phyloP scores from a whole-genome alignment of 1,140 invertebrate genomes.

The Centruroides vittatus region DNA sequence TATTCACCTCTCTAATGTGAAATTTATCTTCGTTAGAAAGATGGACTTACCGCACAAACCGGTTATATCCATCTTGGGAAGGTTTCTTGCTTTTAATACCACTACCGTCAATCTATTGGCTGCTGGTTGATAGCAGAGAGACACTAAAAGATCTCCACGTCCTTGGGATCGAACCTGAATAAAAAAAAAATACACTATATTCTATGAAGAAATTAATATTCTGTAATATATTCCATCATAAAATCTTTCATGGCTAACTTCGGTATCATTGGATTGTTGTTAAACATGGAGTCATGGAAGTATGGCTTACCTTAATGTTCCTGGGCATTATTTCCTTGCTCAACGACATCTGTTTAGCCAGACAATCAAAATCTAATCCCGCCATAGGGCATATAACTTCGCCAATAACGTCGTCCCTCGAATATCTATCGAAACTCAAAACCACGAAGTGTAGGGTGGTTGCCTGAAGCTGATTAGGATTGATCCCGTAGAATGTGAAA shows the following conservation, averaged over 20 bases:
- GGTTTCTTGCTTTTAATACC: slow-evolving; percentile 78
- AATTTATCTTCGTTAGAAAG: not conserved
- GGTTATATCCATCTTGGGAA: slow-evolving; percentile 90
- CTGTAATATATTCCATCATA: no score
- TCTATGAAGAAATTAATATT: not conserved
- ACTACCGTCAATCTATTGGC: slow-evolving; percentile 77
- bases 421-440: slow-evolving; percentile 93
- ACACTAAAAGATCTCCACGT: slow-evolving; percentile 76
- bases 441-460: slow-evolving; percentile 87
- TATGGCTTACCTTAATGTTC: slow-evolving; percentile 14
- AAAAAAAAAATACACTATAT: not conserved
- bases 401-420: slow-evolving; percentile 90
- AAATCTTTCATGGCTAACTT: no score
- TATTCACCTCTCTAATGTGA: no score
- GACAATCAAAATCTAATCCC: slow-evolving; percentile 4
- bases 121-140: slow-evolving; percentile 85
- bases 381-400: slow-evolving; percentile 67
- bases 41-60: slow-evolving; percentile 53
- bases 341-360: slow-evolving; percentile 22
- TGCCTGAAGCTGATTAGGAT: slow-evolving; percentile 60
- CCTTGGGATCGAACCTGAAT: slow-evolving; percentile 39
- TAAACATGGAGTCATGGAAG: no score
- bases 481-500: slow-evolving; percentile 90
- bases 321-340: slow-evolving; percentile 15
- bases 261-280: no score